Evolutionary conservation across 2,888 invertebrate species (phyloP), one percentile per base, ranked within the genome.

Genomic region (Amphipoea oculea): DNA sequence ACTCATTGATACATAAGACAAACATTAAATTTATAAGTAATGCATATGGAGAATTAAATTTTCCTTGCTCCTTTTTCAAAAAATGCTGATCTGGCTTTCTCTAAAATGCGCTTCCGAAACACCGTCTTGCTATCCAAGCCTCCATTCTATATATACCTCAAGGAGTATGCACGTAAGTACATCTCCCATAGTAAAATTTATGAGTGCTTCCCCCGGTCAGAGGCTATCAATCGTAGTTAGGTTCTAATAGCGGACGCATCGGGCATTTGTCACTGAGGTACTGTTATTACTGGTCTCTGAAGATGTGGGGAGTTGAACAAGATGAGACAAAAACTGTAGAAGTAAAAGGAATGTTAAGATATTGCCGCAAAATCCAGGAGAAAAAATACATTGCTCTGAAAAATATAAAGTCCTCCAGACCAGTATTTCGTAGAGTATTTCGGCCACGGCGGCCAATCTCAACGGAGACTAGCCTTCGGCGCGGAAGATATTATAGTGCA

Each of bases 151-250:
- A 29, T 79, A 82, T 70, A 60, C 4, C 67, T 75, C 20, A 79
- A 78, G 78, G 60, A 71, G 74, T 79, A 79, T 78, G 78, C 85
- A 82, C 82, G 82, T n/a, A n/a, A n/a, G n/a, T 82, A 78, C 45
- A 60, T 85, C 79, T 87, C n/a, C 83, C 75, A 86, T 89, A 92
- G 90, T 93, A 89, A 92, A 94, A 94, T 94, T 94, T 94, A 95
- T 94, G 94, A 93, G 89, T 90, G 90, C 81, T 88, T 79, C 79
- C 87, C 88, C 80, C 90, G 88, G 91, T 90, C 91, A 91, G 88
- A 83, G 83, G 80, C 92, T 90, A 96, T 96, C 95, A 94, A 95
- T 96, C 93, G 90, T 90, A 92, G 90, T 95, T 96, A 95, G 87
- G 89, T 88, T 88, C 88, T 95, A 96, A 95, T 95, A 92, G 95